These are phyloP conservation scores for Capromys pilorides DNA, from an alignment of 2,797 vertebrate species.

Conservation along the genomic window DNA sequence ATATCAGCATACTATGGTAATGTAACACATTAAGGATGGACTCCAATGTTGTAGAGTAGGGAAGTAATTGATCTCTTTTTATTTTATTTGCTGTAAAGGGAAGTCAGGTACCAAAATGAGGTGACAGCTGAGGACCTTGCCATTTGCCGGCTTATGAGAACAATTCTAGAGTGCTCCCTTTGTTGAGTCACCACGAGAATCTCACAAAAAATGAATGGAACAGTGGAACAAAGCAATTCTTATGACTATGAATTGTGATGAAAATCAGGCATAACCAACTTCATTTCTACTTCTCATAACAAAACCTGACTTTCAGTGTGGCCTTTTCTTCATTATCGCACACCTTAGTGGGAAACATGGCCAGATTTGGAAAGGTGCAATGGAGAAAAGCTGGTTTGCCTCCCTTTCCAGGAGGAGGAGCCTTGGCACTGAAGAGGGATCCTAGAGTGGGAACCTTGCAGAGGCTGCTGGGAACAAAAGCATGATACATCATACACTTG, in stretches of 20 bases:
- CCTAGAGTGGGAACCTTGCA: neutral
- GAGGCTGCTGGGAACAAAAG: neutral
- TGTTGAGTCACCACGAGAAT: neutral
- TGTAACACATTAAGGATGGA: neutral
- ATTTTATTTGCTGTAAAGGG: neutral
- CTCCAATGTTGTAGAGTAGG: neutral
- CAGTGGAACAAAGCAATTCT: neutral
- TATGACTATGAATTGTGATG: neutral
- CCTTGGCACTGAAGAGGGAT: neutral
- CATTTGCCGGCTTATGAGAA: neutral
- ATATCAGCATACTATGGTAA: neutral
- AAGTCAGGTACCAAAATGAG: neutral
- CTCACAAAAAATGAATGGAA: neutral
- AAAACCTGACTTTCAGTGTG: neutral
- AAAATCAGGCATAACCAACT: neutral
- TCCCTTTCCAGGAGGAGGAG: neutral
- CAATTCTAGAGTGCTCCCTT: neutral
- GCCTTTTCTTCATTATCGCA: neutral
- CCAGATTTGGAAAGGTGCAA: neutral
- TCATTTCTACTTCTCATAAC: neutral
- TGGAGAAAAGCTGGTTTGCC: neutral
- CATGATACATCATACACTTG: neutral
- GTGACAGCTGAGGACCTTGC: accelerated
- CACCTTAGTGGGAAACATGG: neutral
- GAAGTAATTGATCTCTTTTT: neutral